These are phyloP conservation scores for Venustaconcha ellipsiformis DNA, from an alignment of 1,140 invertebrate species.

Conservation along the genomic window DNA sequence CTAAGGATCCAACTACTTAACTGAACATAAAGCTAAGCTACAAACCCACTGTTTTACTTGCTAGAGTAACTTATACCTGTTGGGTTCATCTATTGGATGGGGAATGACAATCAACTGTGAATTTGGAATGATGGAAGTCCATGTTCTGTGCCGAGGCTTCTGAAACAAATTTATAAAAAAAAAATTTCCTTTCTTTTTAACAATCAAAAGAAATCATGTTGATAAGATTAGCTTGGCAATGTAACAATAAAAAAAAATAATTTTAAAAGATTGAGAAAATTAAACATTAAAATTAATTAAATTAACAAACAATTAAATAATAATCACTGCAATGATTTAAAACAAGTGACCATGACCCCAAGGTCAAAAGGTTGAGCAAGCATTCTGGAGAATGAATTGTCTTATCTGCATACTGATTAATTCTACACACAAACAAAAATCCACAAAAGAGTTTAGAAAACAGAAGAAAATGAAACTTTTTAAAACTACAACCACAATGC, in stretches of 20 bases:
- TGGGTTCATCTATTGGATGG: conserved; percentile 81
- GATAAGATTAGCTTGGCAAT: too few relatives aligned
- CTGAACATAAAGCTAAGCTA: too few relatives aligned
- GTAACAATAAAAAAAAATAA: neutral
- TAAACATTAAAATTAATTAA: neutral
- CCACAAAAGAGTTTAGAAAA: too few relatives aligned
- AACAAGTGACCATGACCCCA: too few relatives aligned
- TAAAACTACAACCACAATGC: too few relatives aligned
- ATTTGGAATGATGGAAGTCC: conserved; percentile 96
- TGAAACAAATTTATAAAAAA: conserved; percentile 31
- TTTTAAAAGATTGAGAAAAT: neutral
- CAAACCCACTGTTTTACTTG: too few relatives aligned
- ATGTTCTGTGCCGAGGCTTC: conserved; percentile 66
- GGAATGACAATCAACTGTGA: conserved; percentile 98
- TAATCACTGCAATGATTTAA: neutral
- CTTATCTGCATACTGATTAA: too few relatives aligned
- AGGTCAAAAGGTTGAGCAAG: too few relatives aligned
- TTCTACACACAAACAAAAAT: too few relatives aligned
- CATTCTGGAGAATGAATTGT: too few relatives aligned
- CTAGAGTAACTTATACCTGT: conserved; percentile 63
- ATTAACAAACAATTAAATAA: neutral
- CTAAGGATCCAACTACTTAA: too few relatives aligned
- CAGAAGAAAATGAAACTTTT: too few relatives aligned
- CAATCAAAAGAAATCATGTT: neutral
- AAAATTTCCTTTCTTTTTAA: neutral